These are phyloP conservation scores for Pocillopora grandis DNA, from an alignment of 92 coral and sea anemone species.

Conservation along the genomic window DNA sequence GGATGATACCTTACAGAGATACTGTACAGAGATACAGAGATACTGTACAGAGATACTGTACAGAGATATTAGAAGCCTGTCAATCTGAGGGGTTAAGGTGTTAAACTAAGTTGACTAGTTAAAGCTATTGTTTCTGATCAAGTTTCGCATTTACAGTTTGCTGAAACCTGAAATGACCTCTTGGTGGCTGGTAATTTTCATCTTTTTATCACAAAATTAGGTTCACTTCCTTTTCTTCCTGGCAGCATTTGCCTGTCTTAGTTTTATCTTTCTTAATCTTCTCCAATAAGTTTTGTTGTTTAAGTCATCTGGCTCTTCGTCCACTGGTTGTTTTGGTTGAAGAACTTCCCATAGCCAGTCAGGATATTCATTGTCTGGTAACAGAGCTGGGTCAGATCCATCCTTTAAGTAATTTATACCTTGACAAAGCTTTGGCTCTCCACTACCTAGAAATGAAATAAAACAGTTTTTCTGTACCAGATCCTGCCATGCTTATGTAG, in stretches of 20 bases:
- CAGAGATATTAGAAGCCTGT: no score
- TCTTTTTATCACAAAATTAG: no score
- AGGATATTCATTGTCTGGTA: slow-evolving; percentile 81
- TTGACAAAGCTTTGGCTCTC: slow-evolving; percentile 44
- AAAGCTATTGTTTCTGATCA: no score
- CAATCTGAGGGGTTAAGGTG: no score
- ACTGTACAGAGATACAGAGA: no score
- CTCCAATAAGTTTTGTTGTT: slow-evolving; percentile 46
- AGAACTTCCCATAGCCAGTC: slow-evolving; percentile 80
- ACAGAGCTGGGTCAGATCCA: slow-evolving; percentile 75
- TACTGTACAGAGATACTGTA: no score
- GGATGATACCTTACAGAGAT: no score
- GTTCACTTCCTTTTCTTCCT: slow-evolving; percentile 61
- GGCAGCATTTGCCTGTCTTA: slow-evolving; percentile 81
- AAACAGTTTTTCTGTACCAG: neutral
- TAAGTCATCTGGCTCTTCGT: slow-evolving; percentile 39
- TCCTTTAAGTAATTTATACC: slow-evolving; percentile 84
- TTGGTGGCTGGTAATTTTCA: no score
- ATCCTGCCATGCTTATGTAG: neutral
- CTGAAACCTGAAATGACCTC: no score
- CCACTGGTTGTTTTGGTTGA: slow-evolving; percentile 49
- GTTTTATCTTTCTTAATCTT: slow-evolving; percentile 53
- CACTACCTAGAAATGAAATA: neutral
- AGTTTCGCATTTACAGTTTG: no score
- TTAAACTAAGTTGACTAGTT: no score